Percentiles rank a stretch among this genome's conserved stretches.
These are phyloP conservation scores for Macropodus opercularis DNA, from an alignment of 2,797 vertebrate genomes.

Conservation along the genomic window DNA sequence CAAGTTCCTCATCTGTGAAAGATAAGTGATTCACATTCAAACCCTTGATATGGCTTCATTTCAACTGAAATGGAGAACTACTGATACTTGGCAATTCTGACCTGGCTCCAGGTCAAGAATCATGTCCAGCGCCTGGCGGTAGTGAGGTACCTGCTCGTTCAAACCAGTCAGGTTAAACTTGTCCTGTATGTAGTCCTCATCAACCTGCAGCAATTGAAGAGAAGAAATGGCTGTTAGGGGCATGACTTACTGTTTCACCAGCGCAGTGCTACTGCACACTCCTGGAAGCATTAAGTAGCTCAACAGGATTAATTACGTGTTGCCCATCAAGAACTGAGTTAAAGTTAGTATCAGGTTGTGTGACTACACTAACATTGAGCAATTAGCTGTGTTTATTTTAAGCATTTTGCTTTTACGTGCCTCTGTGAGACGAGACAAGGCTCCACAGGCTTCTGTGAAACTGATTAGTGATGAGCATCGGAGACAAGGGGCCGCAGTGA, in stretches of 20 bases:
- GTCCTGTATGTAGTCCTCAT: slow-evolving; percentile 96
- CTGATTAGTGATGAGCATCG: background rate
- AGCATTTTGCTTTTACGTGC: background rate
- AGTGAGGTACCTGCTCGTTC: slow-evolving; percentile 93
- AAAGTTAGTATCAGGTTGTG: slow-evolving; percentile 36
- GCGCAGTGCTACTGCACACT: slow-evolving; percentile 1
- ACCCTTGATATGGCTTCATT: background rate
- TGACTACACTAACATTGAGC: background rate
- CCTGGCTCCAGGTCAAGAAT: slow-evolving; percentile 95
- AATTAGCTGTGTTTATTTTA: slow-evolving; percentile 16
- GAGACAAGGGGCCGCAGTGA: background rate
- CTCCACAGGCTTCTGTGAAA: background rate
- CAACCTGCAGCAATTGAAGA: slow-evolving; percentile 80
- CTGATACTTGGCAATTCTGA: slow-evolving; percentile 47
- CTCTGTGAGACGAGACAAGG: background rate
- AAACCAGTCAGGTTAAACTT: slow-evolving; percentile 94
- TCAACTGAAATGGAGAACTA: background rate
- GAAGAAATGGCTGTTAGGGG: slow-evolving; percentile 19
- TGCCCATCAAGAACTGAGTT: slow-evolving; percentile 34
- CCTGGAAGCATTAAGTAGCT: slow-evolving; percentile 33
- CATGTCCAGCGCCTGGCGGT: slow-evolving; percentile 93
- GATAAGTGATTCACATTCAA: background rate
- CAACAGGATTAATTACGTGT: slow-evolving; percentile 48
- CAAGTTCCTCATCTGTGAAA: slow-evolving; percentile 89
- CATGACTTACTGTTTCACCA: slow-evolving; percentile 20